Evolutionary conservation across 2,888 invertebrate genomes (phyloP).

Genomic region (Omphaloscelis lunosa): DNA sequence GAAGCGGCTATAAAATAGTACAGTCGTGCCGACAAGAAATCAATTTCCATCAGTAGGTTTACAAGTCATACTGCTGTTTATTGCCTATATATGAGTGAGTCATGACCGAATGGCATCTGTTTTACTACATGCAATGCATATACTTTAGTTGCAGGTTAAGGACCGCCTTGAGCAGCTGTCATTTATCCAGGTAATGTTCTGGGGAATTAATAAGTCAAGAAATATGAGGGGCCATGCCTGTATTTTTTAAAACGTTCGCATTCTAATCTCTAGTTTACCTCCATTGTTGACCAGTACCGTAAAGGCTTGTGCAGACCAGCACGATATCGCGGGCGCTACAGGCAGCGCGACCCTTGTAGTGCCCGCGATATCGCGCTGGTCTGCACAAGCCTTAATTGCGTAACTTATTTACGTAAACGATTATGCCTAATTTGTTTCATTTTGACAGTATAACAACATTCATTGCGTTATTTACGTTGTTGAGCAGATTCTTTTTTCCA

Average conservation of each 20-base stretch:
- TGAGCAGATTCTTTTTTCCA: too few relatives aligned
- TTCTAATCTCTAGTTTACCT: too few relatives aligned
- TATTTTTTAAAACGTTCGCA: neutral
- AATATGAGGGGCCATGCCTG: neutral
- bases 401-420: too few relatives aligned
- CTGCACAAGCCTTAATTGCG: too few relatives aligned
- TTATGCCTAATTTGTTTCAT: too few relatives aligned
- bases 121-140: constrained; percentile 13
- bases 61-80: constrained; percentile 39
- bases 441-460: too few relatives aligned
- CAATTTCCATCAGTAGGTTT: constrained; percentile 47
- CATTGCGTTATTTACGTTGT: too few relatives aligned
- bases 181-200: constrained; percentile 16
- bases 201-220: neutral
- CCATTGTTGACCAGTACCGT: neutral
- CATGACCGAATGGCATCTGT: constrained; percentile 41
- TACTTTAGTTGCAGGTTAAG: neutral
- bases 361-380: too few relatives aligned
- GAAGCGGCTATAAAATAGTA: constrained; percentile 33
- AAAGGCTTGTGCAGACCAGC: too few relatives aligned
- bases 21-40: constrained; percentile 47
- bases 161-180: neutral
- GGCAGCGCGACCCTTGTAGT: too few relatives aligned
- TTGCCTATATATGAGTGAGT: constrained; percentile 20
- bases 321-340: too few relatives aligned